A percentile compares a stretch with the other conserved stretches of the same genome.
These are phyloP conservation scores for Trisateles emortualis DNA, from an alignment of 2,888 invertebrate species.

Conservation along the genomic window DNA sequence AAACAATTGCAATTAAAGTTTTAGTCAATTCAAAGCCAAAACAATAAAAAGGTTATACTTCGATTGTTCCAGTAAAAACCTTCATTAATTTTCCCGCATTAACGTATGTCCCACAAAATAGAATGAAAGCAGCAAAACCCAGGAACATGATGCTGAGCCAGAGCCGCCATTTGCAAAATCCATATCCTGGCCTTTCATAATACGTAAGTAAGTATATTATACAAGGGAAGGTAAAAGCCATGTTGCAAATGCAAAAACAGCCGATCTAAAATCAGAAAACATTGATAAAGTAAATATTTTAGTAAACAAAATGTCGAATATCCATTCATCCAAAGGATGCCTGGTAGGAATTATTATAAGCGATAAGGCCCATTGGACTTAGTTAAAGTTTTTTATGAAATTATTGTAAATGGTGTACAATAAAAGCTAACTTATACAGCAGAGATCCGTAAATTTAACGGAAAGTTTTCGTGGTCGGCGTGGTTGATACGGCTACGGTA, in stretches of 20 bases:
- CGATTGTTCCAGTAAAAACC: not conserved
- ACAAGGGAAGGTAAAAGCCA: slow-evolving; percentile 68
- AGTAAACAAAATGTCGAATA: too few species aligned
- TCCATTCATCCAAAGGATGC: too few species aligned
- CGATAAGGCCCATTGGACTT: too few species aligned
- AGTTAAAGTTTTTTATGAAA: too few species aligned
- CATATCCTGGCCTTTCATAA: slow-evolving; percentile 62
- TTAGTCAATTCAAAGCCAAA: not conserved
- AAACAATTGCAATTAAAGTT: too few species aligned
- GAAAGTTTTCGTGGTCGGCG: too few species aligned
- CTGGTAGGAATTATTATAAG: too few species aligned
- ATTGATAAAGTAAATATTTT: too few species aligned
- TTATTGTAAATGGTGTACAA: too few species aligned
- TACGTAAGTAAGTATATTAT: slow-evolving; percentile 54
- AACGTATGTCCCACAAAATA: slow-evolving; percentile 56
- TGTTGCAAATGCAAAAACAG: slow-evolving; percentile 62
- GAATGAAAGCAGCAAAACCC: slow-evolving; percentile 44
- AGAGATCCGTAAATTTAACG: too few species aligned
- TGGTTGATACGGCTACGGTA: too few species aligned
- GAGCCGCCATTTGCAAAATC: slow-evolving; percentile 55
- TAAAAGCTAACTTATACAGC: too few species aligned
- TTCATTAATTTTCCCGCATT: slow-evolving; percentile 47
- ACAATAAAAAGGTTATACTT: not conserved
- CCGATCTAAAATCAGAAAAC: slow-evolving; percentile 58
- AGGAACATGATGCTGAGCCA: slow-evolving; percentile 47